Conservation (phyloP, 2,113 vertebrate genomes). For the Anarhynchus alexandrinus region DNA sequence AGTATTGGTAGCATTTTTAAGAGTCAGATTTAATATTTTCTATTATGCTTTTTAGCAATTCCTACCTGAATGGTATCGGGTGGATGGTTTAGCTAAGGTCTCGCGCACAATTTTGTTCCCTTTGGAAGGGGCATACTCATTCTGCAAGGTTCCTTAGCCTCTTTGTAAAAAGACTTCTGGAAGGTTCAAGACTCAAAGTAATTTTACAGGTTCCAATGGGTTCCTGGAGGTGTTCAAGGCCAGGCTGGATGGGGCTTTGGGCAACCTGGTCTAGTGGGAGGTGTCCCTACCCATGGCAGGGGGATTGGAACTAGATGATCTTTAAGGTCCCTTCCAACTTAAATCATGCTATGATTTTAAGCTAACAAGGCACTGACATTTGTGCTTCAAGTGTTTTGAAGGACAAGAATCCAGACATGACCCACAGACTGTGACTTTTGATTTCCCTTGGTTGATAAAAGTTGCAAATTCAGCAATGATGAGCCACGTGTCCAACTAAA, state of each 20-base stretch:
- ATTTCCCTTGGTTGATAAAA: background rate
- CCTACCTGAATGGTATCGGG: background rate
- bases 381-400: background rate
- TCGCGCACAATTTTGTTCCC: fast-evolving
- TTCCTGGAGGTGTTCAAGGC: background rate
- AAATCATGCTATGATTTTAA: background rate
- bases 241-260: no score
- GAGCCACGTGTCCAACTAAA: fast-evolving
- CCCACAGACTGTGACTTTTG: background rate
- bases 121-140: background rate
- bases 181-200: background rate
- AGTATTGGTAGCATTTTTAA: background rate
- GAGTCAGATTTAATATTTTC: background rate
- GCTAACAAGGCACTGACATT: background rate
- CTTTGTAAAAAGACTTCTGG: background rate
- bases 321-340: no score
- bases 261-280: no score
- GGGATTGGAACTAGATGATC: no score
- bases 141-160: background rate
- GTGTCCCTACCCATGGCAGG: no score
- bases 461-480: background rate
- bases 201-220: background rate
- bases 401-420: background rate
- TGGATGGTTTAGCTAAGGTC: background rate
- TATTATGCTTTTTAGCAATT: background rate